Base-by-base conservation (phyloP, 2,113 vertebrate species). In the Siniperca knerii region DNA sequence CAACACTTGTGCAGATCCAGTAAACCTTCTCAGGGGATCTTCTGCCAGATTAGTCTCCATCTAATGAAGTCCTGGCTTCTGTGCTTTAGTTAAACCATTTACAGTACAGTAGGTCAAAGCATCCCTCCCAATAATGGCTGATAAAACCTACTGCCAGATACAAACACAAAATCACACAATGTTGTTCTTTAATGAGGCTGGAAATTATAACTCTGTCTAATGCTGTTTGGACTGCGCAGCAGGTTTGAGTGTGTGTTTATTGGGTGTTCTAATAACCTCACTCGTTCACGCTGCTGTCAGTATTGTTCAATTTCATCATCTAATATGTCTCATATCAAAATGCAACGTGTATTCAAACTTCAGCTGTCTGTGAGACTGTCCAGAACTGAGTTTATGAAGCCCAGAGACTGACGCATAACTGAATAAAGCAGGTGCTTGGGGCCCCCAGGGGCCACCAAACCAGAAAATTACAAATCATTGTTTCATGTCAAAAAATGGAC, bases 1-100 rank as follows among this genome's bases (percentile, higher is more conserved):
- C 42, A 25, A 16, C 23, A 4, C 21, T 55, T 5, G 33, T 13
- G 23, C 33, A 25, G 48, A 29, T 55, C 35, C 46, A 72, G 16
- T 71, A 71, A 80, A 64, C 42, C 77, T 29, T 50, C 1, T 40
- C 40, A 16, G 29, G 44, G 29, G 40, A 46, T 62, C 9, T 29
- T 37, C 37, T 67, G 64, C 37, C 50, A 75, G 16, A 67, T 67
- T 46, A 67, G 35, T 70, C 33, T 25, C 42, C 40, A 16, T 9
- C 2, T 72, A 73, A 81, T 64, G 18, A 54, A 23, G 68, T 44
- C 37, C 58, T 62, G 68, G 77, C 66, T 33, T 25, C 44, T 71
- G 55, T 0, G 42, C 29, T 70, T 23, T 50, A 50, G 20, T 37
- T 69, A 35, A 37, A 48, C 21, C 13, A 4, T 61, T 50, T 23